Percentiles rank a stretch among this genome's conserved stretches.
phyloP scores from a whole-genome alignment of 2,888 invertebrate species.

The Linhomoeus sp. region DNA sequence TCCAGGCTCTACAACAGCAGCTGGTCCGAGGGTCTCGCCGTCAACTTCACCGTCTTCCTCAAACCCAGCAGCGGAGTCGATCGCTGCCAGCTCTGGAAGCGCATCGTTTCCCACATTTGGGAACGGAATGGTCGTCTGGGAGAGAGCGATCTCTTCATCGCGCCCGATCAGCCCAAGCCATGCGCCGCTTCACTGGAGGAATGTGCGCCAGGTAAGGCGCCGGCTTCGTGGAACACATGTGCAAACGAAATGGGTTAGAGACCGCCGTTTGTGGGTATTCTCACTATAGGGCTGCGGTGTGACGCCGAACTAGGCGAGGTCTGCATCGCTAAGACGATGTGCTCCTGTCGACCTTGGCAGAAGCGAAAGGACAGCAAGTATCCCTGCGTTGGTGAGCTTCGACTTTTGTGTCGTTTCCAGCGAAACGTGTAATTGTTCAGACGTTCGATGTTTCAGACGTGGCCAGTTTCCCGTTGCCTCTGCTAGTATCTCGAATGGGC shows the following conservation, averaged over 20 bases:
- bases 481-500: conserved; percentile 17
- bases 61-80: conserved; percentile 10
- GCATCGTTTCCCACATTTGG: conserved; percentile 18
- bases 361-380: conserved; percentile 14
- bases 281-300: conserved; percentile 15
- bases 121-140: conserved; percentile 9
- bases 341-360: conserved; percentile 22
- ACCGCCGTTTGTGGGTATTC: too few relatives aligned
- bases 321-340: conserved; percentile 21
- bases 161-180: conserved; percentile 17
- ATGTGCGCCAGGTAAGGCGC: too few relatives aligned
- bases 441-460: not conserved
- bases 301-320: conserved; percentile 20
- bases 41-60: conserved; percentile 13
- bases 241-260: too few relatives aligned
- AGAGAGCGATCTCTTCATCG: conserved; percentile 9
- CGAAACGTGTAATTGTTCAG: too few relatives aligned
- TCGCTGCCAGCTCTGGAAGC: conserved; percentile 20
- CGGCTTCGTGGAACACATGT: too few relatives aligned
- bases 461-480: not conserved
- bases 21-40: conserved; percentile 23
- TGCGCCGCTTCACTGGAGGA: conserved; percentile 14
- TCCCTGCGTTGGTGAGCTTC: conserved; percentile 18
- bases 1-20: conserved; percentile 24
- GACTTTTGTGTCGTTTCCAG: too few relatives aligned